Evolutionary conservation across 1,140 invertebrate genomes (phyloP), one percentile per base, ranked within the genome.

Genomic region (Cydia amplana): DNA sequence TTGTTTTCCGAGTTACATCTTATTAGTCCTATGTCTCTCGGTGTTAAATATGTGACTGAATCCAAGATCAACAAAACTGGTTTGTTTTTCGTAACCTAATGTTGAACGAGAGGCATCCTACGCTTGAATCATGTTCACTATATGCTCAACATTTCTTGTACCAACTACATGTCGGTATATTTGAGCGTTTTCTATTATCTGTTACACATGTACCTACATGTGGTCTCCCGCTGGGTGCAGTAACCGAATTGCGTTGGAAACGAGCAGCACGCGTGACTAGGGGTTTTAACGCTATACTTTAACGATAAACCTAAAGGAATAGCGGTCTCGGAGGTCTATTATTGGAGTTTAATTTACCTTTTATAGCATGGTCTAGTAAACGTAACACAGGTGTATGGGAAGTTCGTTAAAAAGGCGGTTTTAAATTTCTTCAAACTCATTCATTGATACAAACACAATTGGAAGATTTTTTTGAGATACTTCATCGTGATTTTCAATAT

Each of bases 211-310:
- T n/a, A 16, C 1, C 5, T 7, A 60, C 55, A 60, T n/a, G 20
- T 60, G 55, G 55, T 10, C 55, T 23, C 55, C 55, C 55, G 55
- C 55, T 60, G 55, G 55, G 55, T n/a, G 55, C 7, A 18, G 55
- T 60, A 60, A 60, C 18, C 55, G 43, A 67, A 73, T 63, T 73
- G 72, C 23, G 55, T 28, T 51, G 18, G 16, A 76, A 43, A 55
- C 72, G 55, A 60, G 18, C 55, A 16, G 64, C 49, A 36, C 73
- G 78, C 78, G 78, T 79, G 78, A 77, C 73, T 67, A n/a, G 75
- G 74, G 75, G 73, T 74, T 72, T 78, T 75, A 51, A 75, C 75
- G 75, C 79, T 40, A n/a, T n/a, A 70, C 77, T 75, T 75, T 60
- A 73, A 77, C 72, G 16, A 72, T 80, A 60, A 65, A 46, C 32